These are phyloP conservation scores for Catamblyrhynchus diadema DNA, from an alignment of 2,797 vertebrate genomes.

Conservation along the genomic window DNA sequence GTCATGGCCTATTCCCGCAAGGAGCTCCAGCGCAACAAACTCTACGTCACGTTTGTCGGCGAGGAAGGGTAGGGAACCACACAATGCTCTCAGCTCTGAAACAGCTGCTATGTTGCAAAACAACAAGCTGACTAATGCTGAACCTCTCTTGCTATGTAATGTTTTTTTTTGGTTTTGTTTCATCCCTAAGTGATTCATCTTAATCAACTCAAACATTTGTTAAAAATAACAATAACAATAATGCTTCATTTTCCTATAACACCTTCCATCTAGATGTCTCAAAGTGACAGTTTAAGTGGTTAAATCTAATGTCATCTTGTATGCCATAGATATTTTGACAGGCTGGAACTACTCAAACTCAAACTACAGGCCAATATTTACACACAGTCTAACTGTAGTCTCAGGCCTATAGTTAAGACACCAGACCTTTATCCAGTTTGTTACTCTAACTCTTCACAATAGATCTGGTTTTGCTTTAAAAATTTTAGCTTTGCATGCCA, in stretches of 20 bases:
- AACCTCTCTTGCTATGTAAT: neutral
- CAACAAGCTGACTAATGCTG: neutral
- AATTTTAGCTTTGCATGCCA: neutral
- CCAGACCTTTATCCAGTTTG: neutral
- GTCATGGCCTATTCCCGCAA: constrained; percentile 97
- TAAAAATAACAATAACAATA: neutral
- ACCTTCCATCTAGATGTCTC: neutral
- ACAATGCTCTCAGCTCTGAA: neutral
- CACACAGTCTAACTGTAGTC: neutral
- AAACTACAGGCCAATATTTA: neutral
- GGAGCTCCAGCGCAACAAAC: constrained; percentile 96
- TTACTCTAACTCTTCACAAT: neutral
- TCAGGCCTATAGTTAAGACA: neutral
- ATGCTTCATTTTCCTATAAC: neutral
- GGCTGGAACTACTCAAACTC: neutral
- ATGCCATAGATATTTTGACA: neutral
- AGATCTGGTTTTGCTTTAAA: neutral
- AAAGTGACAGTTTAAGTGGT: neutral
- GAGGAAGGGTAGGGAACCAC: constrained; percentile 89
- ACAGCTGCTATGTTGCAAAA: neutral
- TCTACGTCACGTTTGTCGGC: constrained; percentile 93
- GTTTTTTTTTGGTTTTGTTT: neutral
- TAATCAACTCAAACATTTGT: neutral
- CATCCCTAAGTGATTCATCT: neutral
- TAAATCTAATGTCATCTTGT: neutral